These are phyloP conservation scores for Sinhomidia bicolor DNA, from an alignment of 2,888 invertebrate species.

Conservation along the genomic window DNA sequence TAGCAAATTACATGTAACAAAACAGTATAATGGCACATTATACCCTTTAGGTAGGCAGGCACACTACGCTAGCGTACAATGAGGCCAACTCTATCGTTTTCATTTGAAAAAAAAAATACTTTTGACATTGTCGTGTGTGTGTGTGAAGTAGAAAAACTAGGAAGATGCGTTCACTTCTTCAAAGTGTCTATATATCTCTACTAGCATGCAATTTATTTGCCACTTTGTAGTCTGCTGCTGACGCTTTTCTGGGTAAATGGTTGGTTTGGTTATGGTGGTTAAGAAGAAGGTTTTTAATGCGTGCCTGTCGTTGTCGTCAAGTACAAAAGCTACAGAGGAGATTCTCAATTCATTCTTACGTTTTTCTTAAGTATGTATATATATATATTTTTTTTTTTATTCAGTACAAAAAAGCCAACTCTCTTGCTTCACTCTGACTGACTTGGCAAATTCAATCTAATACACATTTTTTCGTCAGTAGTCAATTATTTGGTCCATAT, in stretches of 20 bases:
- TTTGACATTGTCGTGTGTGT: constrained; percentile 7
- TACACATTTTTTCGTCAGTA: constrained; percentile 29
- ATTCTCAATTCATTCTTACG: background rate
- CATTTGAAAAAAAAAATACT: background rate
- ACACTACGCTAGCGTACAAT: background rate
- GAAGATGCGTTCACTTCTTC: background rate
- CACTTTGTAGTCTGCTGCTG: background rate
- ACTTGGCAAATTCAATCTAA: constrained; percentile 44
- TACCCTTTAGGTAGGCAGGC: too few relatives aligned
- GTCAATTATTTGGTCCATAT: constrained; percentile 68
- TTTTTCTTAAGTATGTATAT: too few relatives aligned
- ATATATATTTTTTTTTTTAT: background rate
- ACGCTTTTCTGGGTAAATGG: constrained; percentile 5
- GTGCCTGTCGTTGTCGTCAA: background rate
- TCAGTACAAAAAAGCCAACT: background rate
- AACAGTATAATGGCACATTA: too few relatives aligned
- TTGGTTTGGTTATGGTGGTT: background rate
- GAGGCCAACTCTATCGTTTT: background rate
- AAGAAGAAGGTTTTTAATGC: background rate
- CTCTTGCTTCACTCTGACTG: background rate
- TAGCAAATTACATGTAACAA: constrained; percentile 15
- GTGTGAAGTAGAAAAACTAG: background rate
- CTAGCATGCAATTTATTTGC: constrained; percentile 4
- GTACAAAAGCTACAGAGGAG: too few relatives aligned
- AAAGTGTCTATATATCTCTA: background rate